Percentiles rank a stretch among this genome's conserved stretches.
phyloP scores from a whole-genome alignment of 2,797 vertebrate species.

The Tapera naevia region DNA sequence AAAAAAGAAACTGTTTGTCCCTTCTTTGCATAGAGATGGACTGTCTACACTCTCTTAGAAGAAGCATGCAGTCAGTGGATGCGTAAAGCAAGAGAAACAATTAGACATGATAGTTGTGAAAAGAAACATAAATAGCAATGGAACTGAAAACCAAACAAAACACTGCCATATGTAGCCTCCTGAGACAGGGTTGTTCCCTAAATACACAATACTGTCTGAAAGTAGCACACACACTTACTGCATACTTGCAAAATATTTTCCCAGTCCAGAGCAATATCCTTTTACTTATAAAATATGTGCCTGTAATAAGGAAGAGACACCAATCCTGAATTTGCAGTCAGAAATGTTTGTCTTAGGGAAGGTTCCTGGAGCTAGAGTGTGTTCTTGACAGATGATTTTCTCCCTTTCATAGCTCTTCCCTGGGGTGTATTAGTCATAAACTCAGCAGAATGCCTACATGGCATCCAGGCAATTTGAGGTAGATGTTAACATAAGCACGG shows the following conservation, averaged over 20 bases:
- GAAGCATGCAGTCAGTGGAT: not conserved
- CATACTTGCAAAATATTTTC: not conserved
- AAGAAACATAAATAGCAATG: not conserved
- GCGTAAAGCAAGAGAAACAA: not conserved
- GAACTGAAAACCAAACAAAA: not conserved
- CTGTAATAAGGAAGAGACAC: not conserved
- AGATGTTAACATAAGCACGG: slow-evolving; percentile 43
- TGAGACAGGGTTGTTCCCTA: not conserved
- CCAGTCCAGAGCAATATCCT: not conserved
- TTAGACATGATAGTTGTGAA: not conserved
- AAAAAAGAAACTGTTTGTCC: not conserved
- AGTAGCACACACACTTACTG: not conserved
- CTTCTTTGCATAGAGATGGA: not conserved
- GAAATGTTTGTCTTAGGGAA: not conserved
- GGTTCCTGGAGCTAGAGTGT: not conserved
- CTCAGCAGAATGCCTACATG: not conserved
- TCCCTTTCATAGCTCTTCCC: not conserved
- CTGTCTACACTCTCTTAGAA: not conserved
- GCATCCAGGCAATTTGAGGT: not conserved
- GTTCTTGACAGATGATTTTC: slow-evolving; percentile 26
- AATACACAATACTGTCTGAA: not conserved
- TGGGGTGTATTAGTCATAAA: slow-evolving; percentile 16
- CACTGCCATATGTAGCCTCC: not conserved
- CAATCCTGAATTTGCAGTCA: not conserved
- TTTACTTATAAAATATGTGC: not conserved